Base-by-base conservation (phyloP, 2,113 vertebrate species). In the Pogona vitticeps region DNA sequence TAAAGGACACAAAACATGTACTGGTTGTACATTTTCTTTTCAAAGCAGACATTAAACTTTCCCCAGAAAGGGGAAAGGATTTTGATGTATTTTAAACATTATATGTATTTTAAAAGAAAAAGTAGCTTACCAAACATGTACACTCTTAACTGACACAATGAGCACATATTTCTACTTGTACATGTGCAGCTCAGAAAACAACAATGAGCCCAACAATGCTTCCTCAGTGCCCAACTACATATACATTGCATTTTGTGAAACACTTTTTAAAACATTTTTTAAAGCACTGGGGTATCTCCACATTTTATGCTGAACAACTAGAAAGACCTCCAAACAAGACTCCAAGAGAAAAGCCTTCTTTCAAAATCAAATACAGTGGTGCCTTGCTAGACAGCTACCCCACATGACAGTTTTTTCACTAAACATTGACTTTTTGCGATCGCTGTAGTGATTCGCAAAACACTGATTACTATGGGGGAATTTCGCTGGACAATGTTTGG, bases 31-130 rank as follows among this genome's bases (percentile, higher is more conserved):
- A 14, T 80, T 71, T 68, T 80, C 9, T 28, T 26, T 86, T 61
- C 79, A 79, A n/a, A 86, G 36, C 13, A 80, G 52, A 80, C 79
- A 10, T 12, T 36, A 31, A 38, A 86, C 12, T 86, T 86, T 81
- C 65, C 23, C n/a, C 68, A 86, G n/a, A 80, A 2, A 63, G n/a
- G n/a, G n/a, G n/a, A n/a, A n/a, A n/a, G n/a, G n/a, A n/a, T n/a
- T n/a, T n/a, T n/a, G n/a, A n/a, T n/a, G n/a, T n/a, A n/a, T n/a
- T n/a, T n/a, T n/a, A n/a, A n/a, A 26, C 21, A 73, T 18, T 33
- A 63, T 28, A 7, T 12, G 9, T 71, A 52, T 68, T 36, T 77
- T 61, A 83, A 61, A 59, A 23, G 38, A 26, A 75, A 58, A 78
- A 26, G n/a, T 23, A 58, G 14, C 33, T 65, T n/a, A 71, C 42